These are phyloP conservation scores for Axea sp. DNA, from an alignment of 2,888 invertebrate genomes.

Conservation along the genomic window DNA sequence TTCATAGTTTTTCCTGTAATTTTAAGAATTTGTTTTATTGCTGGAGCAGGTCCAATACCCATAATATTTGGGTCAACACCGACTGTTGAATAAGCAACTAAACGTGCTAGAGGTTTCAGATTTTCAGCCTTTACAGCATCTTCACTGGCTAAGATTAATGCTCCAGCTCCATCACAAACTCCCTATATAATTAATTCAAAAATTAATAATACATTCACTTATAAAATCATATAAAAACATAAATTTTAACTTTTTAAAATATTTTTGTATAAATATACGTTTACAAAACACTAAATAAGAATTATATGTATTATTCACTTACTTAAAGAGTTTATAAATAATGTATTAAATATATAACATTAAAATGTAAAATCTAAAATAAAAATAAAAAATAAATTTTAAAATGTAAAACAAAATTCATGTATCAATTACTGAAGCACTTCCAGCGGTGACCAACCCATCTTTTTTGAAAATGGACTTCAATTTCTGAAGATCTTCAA, in stretches of 20 bases:
- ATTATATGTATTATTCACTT: too few relatives aligned
- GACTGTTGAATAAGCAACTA: constrained; percentile 94
- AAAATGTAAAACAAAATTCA: too few relatives aligned
- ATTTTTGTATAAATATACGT: too few relatives aligned
- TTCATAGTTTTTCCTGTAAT: constrained; percentile 88
- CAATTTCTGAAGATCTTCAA: constrained; percentile 91
- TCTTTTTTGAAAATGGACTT: constrained; percentile 95
- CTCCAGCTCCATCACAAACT: constrained; percentile 98
- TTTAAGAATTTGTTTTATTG: constrained; percentile 92
- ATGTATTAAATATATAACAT: too few relatives aligned
- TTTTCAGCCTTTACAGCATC: constrained; percentile 86
- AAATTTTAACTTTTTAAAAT: too few relatives aligned
- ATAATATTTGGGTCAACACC: constrained; percentile 98
- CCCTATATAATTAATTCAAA: constrained; percentile 83
- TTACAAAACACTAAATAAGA: too few relatives aligned
- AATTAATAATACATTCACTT: too few relatives aligned
- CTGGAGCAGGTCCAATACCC: constrained; percentile 98
- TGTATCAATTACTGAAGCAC: constrained; percentile 91
- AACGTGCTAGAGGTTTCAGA: constrained; percentile 84
- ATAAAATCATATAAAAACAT: too few relatives aligned
- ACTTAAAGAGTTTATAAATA: too few relatives aligned
- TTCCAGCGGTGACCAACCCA: constrained; percentile 96
- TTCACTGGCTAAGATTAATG: constrained; percentile 94
- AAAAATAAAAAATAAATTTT: too few relatives aligned
- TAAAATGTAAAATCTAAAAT: too few relatives aligned